Evolutionary conservation across 2,797 vertebrate species (phyloP).

Genomic region (Saxicola maurus): DNA sequence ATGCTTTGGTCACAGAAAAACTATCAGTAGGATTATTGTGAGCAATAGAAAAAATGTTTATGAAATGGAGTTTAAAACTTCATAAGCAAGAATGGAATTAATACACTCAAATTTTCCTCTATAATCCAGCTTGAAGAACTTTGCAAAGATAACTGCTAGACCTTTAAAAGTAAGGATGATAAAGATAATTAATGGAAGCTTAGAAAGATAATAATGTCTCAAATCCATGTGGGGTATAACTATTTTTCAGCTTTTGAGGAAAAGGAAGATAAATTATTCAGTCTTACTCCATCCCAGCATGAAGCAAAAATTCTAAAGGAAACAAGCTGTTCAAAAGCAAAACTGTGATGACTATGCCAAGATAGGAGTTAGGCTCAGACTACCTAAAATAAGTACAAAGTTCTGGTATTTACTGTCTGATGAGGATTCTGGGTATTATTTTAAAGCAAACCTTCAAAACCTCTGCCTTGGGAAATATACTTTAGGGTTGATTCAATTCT

Average conservation of each 20-base stretch:
- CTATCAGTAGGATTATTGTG: background rate
- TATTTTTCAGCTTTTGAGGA: slow-evolving; percentile 52
- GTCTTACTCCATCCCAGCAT: slow-evolving; percentile 34
- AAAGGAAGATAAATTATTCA: slow-evolving; percentile 55
- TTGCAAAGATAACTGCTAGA: slow-evolving; percentile 40
- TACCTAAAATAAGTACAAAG: slow-evolving; percentile 5
- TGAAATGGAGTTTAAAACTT: slow-evolving; percentile 22
- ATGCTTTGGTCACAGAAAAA: background rate
- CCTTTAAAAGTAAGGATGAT: slow-evolving; percentile 51
- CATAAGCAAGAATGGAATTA: slow-evolving; percentile 13
- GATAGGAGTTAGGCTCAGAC: slow-evolving; percentile 1
- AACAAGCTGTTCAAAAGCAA: slow-evolving; percentile 55
- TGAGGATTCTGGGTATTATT: background rate
- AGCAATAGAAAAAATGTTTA: background rate
- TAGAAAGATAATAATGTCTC: slow-evolving; percentile 49
- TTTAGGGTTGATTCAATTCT: background rate
- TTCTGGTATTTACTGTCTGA: background rate
- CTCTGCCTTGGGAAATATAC: background rate
- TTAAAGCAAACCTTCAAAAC: background rate
- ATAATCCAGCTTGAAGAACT: slow-evolving; percentile 31
- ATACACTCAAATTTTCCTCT: background rate
- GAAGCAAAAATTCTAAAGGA: slow-evolving; percentile 47
- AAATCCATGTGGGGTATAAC: slow-evolving; percentile 41
- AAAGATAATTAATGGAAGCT: slow-evolving; percentile 59
- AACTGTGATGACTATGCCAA: slow-evolving; percentile 30